These are phyloP conservation scores for Euplagia quadripunctaria DNA, from an alignment of 2,888 invertebrate genomes.

Conservation along the genomic window DNA sequence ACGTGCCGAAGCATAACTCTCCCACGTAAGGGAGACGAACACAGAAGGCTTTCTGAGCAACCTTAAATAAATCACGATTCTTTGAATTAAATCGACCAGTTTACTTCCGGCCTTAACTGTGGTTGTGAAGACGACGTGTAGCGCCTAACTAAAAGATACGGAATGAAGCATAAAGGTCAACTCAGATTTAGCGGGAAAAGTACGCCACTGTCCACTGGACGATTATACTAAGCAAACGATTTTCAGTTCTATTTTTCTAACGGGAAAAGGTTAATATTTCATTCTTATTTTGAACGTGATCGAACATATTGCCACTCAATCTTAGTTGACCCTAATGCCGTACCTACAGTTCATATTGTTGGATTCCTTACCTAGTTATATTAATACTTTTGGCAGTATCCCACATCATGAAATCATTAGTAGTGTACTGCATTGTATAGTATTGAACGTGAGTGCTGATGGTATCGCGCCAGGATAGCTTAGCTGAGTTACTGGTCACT, in stretches of 20 bases:
- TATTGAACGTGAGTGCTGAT: slow-evolving; percentile 76
- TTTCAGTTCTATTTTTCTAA: too few species aligned
- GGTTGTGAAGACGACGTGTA: not conserved
- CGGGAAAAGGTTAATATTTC: too few species aligned
- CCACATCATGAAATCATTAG: slow-evolving; percentile 76
- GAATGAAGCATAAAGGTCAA: not conserved
- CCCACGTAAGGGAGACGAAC: too few species aligned
- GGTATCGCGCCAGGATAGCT: slow-evolving; percentile 80
- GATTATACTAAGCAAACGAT: too few species aligned
- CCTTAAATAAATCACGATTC: not conserved
- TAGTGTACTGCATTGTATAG: slow-evolving; percentile 79
- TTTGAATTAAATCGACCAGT: not conserved
- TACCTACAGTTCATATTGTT: slow-evolving; percentile 20
- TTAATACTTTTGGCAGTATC: slow-evolving; percentile 77
- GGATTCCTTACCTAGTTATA: slow-evolving; percentile 70
- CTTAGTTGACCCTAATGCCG: not conserved
- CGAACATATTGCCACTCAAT: not conserved
- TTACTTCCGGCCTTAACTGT: not conserved
- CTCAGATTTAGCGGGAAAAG: not conserved
- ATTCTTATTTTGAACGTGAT: not conserved
- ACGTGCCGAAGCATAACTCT: too few species aligned
- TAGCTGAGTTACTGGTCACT: slow-evolving; percentile 73
- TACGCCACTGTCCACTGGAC: too few species aligned
- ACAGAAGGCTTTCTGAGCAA: not conserved
- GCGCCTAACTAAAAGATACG: not conserved